These are phyloP conservation scores for Monopis laevigella DNA, from an alignment of 2,888 invertebrate genomes.

Conservation along the genomic window DNA sequence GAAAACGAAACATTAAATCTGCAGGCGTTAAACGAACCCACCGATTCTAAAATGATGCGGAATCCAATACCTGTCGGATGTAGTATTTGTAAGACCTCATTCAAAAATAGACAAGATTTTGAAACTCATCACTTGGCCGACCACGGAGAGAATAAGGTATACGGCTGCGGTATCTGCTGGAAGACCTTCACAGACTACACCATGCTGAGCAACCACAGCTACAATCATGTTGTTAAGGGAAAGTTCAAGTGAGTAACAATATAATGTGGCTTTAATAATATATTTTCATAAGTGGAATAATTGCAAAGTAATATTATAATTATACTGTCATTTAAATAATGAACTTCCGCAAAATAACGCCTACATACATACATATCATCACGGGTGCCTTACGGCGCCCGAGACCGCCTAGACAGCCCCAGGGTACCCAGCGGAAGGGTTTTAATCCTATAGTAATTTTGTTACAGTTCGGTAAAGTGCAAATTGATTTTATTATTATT, in stretches of 20 bases:
- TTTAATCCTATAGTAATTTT: too few species aligned
- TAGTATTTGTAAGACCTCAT: slow-evolving; percentile 57
- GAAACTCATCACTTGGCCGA: slow-evolving; percentile 57
- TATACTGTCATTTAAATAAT: too few species aligned
- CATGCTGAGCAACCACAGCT: slow-evolving; percentile 63
- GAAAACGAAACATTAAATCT: slow-evolving; percentile 23
- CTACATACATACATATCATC: too few species aligned
- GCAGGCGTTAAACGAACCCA: slow-evolving; percentile 38
- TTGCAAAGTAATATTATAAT: too few species aligned
- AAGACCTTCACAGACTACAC: slow-evolving; percentile 63
- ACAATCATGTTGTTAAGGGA: slow-evolving; percentile 52
- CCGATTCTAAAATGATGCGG: slow-evolving; percentile 24
- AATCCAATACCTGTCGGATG: slow-evolving; percentile 29
- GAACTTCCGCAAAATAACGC: too few species aligned
- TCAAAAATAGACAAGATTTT: slow-evolving; percentile 57
- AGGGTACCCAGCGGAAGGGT: too few species aligned
- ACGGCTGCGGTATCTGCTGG: slow-evolving; percentile 66
- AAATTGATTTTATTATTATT: too few species aligned
- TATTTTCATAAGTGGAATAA: too few species aligned
- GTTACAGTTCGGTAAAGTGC: too few species aligned
- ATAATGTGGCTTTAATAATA: too few species aligned
- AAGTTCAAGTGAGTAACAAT: slow-evolving; percentile 48
- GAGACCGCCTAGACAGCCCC: too few species aligned
- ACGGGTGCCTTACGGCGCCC: too few species aligned
- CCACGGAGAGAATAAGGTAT: slow-evolving; percentile 46